Base-by-base conservation (phyloP, 2,888 invertebrate species). In the Torymus tubicola region DNA sequence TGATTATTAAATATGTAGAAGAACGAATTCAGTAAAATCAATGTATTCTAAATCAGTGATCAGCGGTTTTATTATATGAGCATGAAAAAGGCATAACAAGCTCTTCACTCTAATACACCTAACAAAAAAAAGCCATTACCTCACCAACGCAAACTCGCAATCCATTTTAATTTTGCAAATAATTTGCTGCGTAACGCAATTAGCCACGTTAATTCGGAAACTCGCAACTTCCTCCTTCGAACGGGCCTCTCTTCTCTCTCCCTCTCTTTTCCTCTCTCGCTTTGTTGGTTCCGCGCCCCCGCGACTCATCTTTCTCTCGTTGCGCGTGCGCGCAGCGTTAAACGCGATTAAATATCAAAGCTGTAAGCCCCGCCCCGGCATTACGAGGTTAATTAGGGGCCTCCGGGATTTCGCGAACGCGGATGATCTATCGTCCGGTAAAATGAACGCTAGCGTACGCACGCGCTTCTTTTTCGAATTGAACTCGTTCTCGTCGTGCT, bases 331-430 rank as follows among this genome's bases (percentile, higher is more conserved):
- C 71, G 70, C 84, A 84, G 87, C 85, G 86, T 87, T 87, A 88
- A 89, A 89, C 86, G 85, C 86, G 88, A 89, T 89, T 89, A 89
- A 89, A 89, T 88, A 88, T 89, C 88, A 89, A 89, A 89, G 89
- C 87, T 83, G 78, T 67, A 73, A 80, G 79, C 80, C 81, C 81
- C 80, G 80, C 63, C 21, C 16, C 60, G 50, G 64, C 83, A 84
- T 85, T 84, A 84, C 83, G 84, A 80, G 84, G 84, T 86, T 86
- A 86, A 86, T 86, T 86, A 85, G 84, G 58, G 53, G n/a, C 63
- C 50, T 58, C 42, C 57, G 16, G 13, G 42, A 12, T n/a, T 4
- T 42, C 10, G 52, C 8, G 10, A 24, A 60, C 68, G 53, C 73
- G 67, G 74, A 67, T 42, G 74, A 63, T 67, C 67, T 67, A 67